Conservation (phyloP, 2,888 invertebrate genomes). For the Brachyptera putata region DNA sequence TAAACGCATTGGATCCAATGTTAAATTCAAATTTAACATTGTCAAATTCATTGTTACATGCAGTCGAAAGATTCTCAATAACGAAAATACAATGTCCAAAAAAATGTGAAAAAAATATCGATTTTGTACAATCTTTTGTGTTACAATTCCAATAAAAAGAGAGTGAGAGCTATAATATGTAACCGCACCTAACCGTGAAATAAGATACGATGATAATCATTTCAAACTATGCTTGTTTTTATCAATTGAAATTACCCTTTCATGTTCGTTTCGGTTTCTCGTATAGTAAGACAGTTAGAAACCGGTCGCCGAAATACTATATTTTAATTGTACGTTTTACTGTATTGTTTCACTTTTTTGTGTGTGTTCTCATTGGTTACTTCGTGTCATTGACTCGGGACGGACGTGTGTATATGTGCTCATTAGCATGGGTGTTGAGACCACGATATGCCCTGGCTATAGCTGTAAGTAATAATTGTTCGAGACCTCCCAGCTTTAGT, state of each 20-base stretch:
- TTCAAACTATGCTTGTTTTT: conserved; percentile 15
- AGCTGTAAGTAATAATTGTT: no score
- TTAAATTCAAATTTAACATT: no score
- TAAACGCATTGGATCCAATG: no score
- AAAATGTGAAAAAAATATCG: no score
- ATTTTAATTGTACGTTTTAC: conserved; percentile 17
- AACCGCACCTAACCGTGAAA: conserved; percentile 12
- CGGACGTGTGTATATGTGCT: conserved; percentile 4
- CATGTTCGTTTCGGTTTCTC: not conserved
- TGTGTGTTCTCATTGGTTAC: conserved; percentile 7
- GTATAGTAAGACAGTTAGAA: conserved; percentile 6
- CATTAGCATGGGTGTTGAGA: not conserved
- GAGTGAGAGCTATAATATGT: no score
- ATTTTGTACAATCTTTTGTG: no score
- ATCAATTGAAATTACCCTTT: conserved; percentile 3
- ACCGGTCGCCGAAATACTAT: conserved; percentile 1
- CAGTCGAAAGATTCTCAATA: no score
- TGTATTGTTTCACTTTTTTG: not conserved
- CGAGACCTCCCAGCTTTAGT: no score
- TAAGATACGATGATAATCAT: conserved; percentile 5
- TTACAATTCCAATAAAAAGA: no score
- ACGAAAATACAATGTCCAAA: no score
- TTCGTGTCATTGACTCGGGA: conserved; percentile 10
- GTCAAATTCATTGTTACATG: no score
- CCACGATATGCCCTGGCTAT: no score